Percentiles rank a stretch among this genome's conserved stretches.
Evolutionary conservation across 2,888 invertebrate species (phyloP).

Genomic region (Drosophila eohydei): DNA sequence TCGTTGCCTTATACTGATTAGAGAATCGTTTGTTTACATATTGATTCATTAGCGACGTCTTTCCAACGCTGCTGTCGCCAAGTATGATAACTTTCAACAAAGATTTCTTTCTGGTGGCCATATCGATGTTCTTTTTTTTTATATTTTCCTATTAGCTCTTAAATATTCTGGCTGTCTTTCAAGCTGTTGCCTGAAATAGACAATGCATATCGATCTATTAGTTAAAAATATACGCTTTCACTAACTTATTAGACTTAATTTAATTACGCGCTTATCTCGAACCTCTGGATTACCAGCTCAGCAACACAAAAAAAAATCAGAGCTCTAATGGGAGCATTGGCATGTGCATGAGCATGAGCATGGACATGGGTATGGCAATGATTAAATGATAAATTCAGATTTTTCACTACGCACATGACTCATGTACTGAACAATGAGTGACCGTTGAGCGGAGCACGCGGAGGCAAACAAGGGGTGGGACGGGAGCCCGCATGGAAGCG

Average conservation of each 20-base stretch:
- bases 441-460: constrained; percentile 34
- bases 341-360: background rate
- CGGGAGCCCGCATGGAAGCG: constrained; percentile 56
- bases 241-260: constrained; percentile 30
- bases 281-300: constrained; percentile 27
- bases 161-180: constrained; percentile 11
- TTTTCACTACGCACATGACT: constrained; percentile 34
- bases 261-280: constrained; percentile 46
- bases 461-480: constrained; percentile 17
- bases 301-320: constrained; percentile 27
- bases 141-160: constrained; percentile 23
- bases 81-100: constrained; percentile 98
- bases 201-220: constrained; percentile 32
- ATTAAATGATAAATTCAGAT: constrained; percentile 34
- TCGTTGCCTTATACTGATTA: constrained; percentile 99
- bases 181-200: constrained; percentile 38
- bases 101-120: constrained; percentile 98
- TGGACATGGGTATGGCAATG: constrained; percentile 6
- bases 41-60: constrained; percentile 99
- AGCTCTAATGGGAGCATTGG: constrained; percentile 18
- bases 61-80: constrained; percentile 99
- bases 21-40: constrained; percentile 99
- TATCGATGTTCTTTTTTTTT: constrained; percentile 83
- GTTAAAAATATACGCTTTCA: constrained; percentile 55
- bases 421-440: constrained; percentile 46